A percentile compares a stretch with the other conserved stretches of the same genome.
These are phyloP conservation scores for Buathra laborator DNA, from an alignment of 2,888 invertebrate species.

Conservation along the genomic window DNA sequence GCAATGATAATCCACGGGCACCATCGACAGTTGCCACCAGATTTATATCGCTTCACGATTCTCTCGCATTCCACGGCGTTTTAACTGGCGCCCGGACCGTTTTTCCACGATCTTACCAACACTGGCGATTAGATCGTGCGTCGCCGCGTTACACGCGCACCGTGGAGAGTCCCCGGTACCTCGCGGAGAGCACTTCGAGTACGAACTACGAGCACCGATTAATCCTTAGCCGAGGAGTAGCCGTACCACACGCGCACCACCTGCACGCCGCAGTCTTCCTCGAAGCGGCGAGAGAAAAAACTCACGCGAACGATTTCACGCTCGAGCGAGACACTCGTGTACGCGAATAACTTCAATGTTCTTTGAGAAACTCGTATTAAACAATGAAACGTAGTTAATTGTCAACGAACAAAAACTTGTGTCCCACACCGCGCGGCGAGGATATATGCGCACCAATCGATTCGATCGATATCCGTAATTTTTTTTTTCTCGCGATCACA, in stretches of 20 bases:
- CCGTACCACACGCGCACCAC: not conserved
- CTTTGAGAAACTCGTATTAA: no score
- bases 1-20: slow-evolving; percentile 46
- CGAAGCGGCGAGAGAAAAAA: not conserved
- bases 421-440: no score
- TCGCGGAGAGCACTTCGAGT: not conserved
- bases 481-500: not conserved
- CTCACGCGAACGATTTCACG: no score
- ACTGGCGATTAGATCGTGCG: not conserved
- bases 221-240: slow-evolving; percentile 12
- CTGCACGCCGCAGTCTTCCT: slow-evolving; percentile 15
- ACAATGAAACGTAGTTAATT: no score
- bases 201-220: not conserved
- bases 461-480: not conserved
- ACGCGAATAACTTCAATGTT: no score
- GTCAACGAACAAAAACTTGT: no score
- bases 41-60: slow-evolving; percentile 62
- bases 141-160: not conserved
- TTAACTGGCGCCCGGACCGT: slow-evolving; percentile 60
- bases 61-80: slow-evolving; percentile 66
- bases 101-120: slow-evolving; percentile 44
- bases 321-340: no score
- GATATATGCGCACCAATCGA: not conserved
- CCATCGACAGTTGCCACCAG: slow-evolving; percentile 33
- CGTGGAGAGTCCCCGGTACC: not conserved